Percentiles rank a stretch among this genome's conserved stretches.
Conservation (phyloP, 2,888 invertebrate genomes). For the Polymixis flavicincta region DNA sequence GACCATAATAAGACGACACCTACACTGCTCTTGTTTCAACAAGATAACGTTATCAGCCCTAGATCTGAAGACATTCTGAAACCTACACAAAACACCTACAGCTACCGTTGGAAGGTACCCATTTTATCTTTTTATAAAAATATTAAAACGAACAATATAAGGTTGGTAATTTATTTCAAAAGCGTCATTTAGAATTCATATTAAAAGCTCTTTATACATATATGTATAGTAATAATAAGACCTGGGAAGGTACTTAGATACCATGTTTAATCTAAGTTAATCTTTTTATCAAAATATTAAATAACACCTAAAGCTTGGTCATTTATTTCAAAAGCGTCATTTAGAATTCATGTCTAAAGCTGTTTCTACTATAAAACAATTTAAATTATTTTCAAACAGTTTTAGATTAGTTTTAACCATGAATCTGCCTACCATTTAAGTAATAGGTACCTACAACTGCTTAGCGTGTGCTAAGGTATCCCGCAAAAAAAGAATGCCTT, state of each 20-base stretch:
- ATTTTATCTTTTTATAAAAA: constrained; percentile 1
- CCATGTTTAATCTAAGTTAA: background rate
- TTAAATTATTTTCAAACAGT: background rate
- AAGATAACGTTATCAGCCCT: constrained; percentile 63
- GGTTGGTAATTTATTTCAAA: background rate
- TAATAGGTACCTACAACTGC: no score
- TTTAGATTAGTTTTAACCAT: background rate
- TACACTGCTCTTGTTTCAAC: constrained; percentile 64
- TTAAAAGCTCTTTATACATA: background rate
- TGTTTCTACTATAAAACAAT: background rate
- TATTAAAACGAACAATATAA: background rate
- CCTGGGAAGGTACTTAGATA: background rate
- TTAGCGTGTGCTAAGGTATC: no score
- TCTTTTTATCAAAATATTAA: background rate
- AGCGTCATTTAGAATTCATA: background rate
- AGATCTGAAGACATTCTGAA: constrained; percentile 69
- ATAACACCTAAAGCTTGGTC: no score
- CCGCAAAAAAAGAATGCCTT: background rate
- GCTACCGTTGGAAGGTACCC: background rate
- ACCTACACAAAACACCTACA: constrained; percentile 71
- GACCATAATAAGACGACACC: constrained; percentile 69
- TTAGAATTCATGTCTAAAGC: background rate
- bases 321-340: background rate
- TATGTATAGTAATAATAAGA: no score
- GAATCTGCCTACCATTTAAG: background rate